Conservation (phyloP, 2,113 vertebrate genomes). For the Hippopotamus amphibius region DNA sequence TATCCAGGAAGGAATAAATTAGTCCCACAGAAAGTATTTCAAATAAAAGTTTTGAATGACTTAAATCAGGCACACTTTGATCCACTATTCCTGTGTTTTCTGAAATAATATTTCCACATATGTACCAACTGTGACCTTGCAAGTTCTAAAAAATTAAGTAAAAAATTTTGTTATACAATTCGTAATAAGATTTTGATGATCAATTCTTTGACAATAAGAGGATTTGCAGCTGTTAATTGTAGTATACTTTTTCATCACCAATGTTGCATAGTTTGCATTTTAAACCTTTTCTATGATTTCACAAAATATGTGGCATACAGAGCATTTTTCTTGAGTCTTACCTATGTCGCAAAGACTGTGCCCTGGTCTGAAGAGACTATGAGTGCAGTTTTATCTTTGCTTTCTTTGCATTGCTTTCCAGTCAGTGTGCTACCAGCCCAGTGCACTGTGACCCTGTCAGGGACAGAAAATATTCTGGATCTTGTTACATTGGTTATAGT, state of each 20-base stretch:
- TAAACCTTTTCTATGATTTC: not conserved
- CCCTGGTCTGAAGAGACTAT: not conserved
- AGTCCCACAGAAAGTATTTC: not conserved
- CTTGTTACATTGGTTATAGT: not conserved
- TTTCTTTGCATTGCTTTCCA: not conserved
- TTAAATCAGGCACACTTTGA: not conserved
- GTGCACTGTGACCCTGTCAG: not conserved
- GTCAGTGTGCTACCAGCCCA: not conserved
- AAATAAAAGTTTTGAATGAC: not conserved
- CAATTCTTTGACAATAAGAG: not conserved
- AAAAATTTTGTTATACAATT: not conserved
- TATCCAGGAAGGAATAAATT: not conserved
- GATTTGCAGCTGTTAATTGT: not conserved
- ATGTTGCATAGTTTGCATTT: not conserved
- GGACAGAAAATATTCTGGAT: not conserved
- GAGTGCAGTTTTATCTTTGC: not conserved
- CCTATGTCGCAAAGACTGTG: not conserved
- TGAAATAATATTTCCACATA: not conserved
- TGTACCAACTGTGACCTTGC: not conserved
- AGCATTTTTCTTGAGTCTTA: not conserved
- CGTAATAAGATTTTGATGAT: not conserved
- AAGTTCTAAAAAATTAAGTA: not conserved
- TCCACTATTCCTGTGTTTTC: not conserved
- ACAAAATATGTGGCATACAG: not conserved
- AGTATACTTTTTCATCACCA: not conserved